Base-by-base conservation (phyloP, 2,113 vertebrate species). In the Scomber colias region DNA sequence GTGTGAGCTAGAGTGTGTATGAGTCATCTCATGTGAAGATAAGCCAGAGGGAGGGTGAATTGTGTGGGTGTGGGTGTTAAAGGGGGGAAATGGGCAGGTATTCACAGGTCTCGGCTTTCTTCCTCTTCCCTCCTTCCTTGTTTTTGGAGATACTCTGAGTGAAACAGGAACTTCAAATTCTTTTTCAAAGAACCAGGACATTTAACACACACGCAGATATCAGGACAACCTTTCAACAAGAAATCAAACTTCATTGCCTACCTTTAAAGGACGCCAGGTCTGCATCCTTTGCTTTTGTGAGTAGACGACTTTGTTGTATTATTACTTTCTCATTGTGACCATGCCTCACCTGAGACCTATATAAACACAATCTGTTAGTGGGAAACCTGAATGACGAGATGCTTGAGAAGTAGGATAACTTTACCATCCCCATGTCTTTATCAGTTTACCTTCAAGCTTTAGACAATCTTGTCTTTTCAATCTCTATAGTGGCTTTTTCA, bases 41-140 rank as follows among this genome's bases (percentile, higher is more conserved):
- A 44, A 75, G 55, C 17, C 5, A 46, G 17, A 54, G 71, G 78
- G 56, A 40, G 84, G 35, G 31, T 46, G 30, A 44, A 44, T 24
- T 72, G 9, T 14, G 17, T 82, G 51, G 69, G 49, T 66, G 27
- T 68, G 9, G 21, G 1, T 46, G 31, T 35, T 35, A 45, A 15
- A 19, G 15, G 7, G 7, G 44, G 50, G 63, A 53, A 61, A 13
- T 8, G 68, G 72, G 61, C 71, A 90, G 81, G 81, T 88, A 86
- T 75, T 92, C 67, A 73, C 51, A 56, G 61, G 64, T 77, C 21
- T 84, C 75, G 0, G 21, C 31, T 88, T 89, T 90, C 84, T 84
- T 88, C 79, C 81, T 48, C 85, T 86, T 79, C 68, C 68, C 81
- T 49, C 65, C 72, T 74, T 55, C 60, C 63, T 71, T 63, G 24